Base-by-base conservation (phyloP, 2,888 invertebrate species). In the Calliopum simillimum region DNA sequence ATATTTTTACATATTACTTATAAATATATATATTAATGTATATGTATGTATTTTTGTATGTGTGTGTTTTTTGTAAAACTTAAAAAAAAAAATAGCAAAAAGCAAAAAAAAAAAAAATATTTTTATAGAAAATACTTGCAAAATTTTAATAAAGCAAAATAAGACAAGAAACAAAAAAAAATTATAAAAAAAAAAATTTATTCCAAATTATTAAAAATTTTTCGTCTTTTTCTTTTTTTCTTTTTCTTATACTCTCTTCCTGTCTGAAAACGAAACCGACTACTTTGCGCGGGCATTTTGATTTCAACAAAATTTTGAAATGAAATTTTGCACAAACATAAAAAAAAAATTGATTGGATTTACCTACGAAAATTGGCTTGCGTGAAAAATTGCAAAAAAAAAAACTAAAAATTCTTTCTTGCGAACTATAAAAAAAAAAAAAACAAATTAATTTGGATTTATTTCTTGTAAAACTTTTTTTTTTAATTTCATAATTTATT, bases 161-260 rank as follows among this genome's bases (percentile, higher is more conserved):
- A 33, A 43, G 8, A 63, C n/a, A 63, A 47, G 4, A 63, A 55
- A 55, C 25, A 2, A 16, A 41, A 23, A 55, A 55, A 55, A 19
- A 47, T 62, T 19, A 58, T 59, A 65, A 43, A 43, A 49, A 53
- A 33, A 46, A 33, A 41, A 59, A 23, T 64, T 64, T 68, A 71
- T 71, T 68, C 63, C 23, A 53, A 65, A 64, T 76, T 73, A 76
- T 75, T 77, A 76, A 77, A 77, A 75, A 71, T 76, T 77, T 74
- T 76, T 77, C 33, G 66, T 71, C 70, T 73, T 75, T 76, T 75
- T 75, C 67, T 71, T 70, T 75, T 75, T 74, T 71, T 74, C 75
- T 71, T 62, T 70, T 68, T 69, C 70, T 70, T 71, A 33, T 33
- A 70, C 72, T 73, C 73, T 75, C 75, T 74, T 71, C 25, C 46